Evolutionary conservation across 2,888 invertebrate species (phyloP), one percentile per base, ranked within the genome.

Genomic region (Euproctis similis): DNA sequence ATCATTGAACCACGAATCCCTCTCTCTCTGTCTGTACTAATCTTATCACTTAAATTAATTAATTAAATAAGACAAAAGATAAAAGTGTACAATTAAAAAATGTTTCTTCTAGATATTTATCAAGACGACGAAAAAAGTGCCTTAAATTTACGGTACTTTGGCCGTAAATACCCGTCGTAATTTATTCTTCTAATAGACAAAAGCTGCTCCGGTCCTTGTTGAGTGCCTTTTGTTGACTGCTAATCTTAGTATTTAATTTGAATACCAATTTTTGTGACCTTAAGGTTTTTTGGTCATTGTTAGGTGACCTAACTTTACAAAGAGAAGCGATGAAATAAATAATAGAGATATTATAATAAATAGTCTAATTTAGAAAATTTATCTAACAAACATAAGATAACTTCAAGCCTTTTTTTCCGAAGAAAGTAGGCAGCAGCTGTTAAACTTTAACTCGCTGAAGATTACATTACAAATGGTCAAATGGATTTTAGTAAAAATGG

Each of bases 221-320:
- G 22, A 10, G 11, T 23, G 20, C 30, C 29, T 23, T 46, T 47
- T 47, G 44, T 51, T 46, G 38, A 31, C 28, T 35, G 31, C 26
- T 38, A 44, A 46, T 46, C 42, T 44, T 34, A 27, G 25, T 32
- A 34, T 24, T 28, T 39, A 46, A 37, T 41, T 36, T 33, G 31
- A 35, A 41, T 28, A 29, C 22, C 28, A 42, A 39, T 39, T 39
- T 26, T 26, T 24, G 20, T 26, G 19, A 16, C 12, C 23, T 13
- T n/a, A 20, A 22, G 11, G 25, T 26, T 29, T 29, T 13, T 18
- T 17, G 19, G 19, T 2, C 19, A 19, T 19, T 19, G 8, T 8
- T 8, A n/a, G n/a, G n/a, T n/a, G n/a, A n/a, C n/a, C n/a, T n/a
- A n/a, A n/a, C n/a, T n/a, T n/a, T n/a, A n/a, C n/a, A n/a, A n/a